A percentile compares a stretch with the other conserved stretches of the same genome.
Evolutionary conservation across 2,888 invertebrate genomes (phyloP).

Genomic region (Leistus spinibarbis): DNA sequence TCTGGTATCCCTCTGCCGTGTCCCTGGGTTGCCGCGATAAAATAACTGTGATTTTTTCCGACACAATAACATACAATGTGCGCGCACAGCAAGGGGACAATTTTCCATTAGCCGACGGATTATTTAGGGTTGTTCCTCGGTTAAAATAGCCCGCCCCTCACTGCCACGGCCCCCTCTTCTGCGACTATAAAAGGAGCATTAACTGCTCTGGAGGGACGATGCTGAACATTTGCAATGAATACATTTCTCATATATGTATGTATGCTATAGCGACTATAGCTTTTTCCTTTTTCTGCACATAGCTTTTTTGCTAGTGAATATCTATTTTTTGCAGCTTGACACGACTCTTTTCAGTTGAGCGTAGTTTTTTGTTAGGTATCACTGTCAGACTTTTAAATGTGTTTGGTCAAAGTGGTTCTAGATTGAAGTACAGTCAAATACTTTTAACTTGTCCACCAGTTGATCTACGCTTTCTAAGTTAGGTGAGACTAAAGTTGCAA

Average conservation of each 20-base stretch:
- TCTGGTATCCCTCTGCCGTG: background rate
- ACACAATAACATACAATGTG: conserved; percentile 54
- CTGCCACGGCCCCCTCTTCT: conserved; percentile 43
- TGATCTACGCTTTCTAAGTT: background rate
- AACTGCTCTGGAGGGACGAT: conserved; percentile 39
- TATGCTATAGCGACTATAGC: background rate
- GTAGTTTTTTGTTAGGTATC: background rate
- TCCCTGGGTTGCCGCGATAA: conserved; percentile 49
- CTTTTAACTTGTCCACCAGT: background rate
- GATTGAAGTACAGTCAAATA: background rate
- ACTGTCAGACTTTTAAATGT: background rate
- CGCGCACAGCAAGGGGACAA: conserved; percentile 50
- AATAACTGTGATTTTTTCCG: conserved; percentile 57
- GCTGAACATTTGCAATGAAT: background rate
- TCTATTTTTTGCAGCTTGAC: background rate
- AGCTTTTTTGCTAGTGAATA: background rate
- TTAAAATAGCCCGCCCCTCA: conserved; percentile 51
- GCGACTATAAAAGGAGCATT: conserved; percentile 47
- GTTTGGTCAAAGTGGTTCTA: background rate
- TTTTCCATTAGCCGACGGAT: conserved; percentile 51
- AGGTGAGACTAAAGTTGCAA: background rate
- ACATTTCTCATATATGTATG: background rate
- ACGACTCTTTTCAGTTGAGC: background rate
- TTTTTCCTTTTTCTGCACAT: background rate
- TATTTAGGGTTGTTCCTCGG: conserved; percentile 53